Evolutionary conservation across 1,140 invertebrate species (phyloP), one percentile per base, ranked within the genome.

Genomic region (Halotydeus destructor): DNA sequence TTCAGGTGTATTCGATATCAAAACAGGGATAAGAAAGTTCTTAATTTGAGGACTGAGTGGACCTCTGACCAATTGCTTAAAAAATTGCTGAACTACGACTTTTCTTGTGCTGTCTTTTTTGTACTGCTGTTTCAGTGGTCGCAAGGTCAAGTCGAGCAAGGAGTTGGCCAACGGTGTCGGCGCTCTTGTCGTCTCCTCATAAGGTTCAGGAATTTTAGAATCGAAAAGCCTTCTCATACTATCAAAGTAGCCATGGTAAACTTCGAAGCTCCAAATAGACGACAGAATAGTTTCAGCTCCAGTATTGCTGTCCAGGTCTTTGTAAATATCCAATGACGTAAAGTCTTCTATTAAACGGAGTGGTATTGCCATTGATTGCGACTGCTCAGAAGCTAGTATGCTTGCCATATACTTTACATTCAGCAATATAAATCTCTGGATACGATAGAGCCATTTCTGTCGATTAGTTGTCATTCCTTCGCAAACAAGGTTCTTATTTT

Each of bases 161-260:
- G 74, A 75, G 41, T 70, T 71, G 23, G 76, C 68, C 5, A 81
- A 60, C 9, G 75, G 72, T 31, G 73, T 81, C 1, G 77, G 77
- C n/a, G 78, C 67, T 32, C 68, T 62, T 3, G 70, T 48, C 1
- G 71, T 72, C 26, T 68, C 64, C 19, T 76, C 75, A 50, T 78
- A 64, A 43, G 79, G 57, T 9, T 72, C 68, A 31, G 78, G 76
- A 30, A 78, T 68, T 57, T 74, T 72, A 31, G 64, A 55, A 51
- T 82, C 74, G 38, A 88, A 52, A 24, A 86, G 52, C 35, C 63
- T 59, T 45, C 74, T 65, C 45, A 88, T 55, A 50, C 74, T 68
- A 32, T 65, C 61, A 54, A 82, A 86, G 56, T 83, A 89, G 44
- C 55, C 57, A 59, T 50, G 18, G 12, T 39, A 39, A 9, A 50